These are phyloP conservation scores for Drosophila suzukii DNA, from an alignment of 1,140 invertebrate species.

Conservation along the genomic window DNA sequence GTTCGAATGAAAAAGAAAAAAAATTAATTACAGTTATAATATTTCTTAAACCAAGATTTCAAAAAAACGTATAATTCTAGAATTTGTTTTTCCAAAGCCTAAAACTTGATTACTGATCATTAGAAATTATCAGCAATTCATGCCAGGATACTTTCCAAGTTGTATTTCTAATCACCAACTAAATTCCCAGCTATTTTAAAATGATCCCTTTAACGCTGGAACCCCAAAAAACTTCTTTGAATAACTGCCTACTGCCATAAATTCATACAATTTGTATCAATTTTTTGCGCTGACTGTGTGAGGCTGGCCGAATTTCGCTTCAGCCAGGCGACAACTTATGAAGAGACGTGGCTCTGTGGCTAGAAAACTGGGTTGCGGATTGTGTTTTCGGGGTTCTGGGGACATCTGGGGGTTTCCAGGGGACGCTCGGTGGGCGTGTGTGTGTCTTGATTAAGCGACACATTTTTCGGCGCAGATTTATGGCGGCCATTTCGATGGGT, in stretches of 20 bases:
- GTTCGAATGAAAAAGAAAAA: too few species aligned
- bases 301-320: constrained; percentile 4
- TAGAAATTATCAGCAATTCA: too few species aligned
- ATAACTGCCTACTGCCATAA: not conserved
- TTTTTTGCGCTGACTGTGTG: constrained; percentile 11
- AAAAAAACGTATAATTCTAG: too few species aligned
- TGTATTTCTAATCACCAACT: not conserved
- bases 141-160: too few species aligned
- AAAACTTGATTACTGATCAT: too few species aligned
- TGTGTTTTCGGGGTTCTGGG: not conserved
- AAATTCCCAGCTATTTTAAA: too few species aligned
- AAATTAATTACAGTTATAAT: too few species aligned
- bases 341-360: constrained; percentile 43
- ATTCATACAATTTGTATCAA: not conserved
- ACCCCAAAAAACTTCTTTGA: too few species aligned
- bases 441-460: constrained; percentile 63
- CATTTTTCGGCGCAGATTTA: constrained; percentile 73
- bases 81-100: too few species aligned
- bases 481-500: constrained; percentile 72
- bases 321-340: constrained; percentile 41
- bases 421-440: constrained; percentile 14
- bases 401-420: not conserved
- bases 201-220: not conserved
- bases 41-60: too few species aligned
- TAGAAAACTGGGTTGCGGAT: constrained; percentile 7